Evolutionary conservation across 2,888 invertebrate genomes (phyloP).

Genomic region (Panzeria rudis): DNA sequence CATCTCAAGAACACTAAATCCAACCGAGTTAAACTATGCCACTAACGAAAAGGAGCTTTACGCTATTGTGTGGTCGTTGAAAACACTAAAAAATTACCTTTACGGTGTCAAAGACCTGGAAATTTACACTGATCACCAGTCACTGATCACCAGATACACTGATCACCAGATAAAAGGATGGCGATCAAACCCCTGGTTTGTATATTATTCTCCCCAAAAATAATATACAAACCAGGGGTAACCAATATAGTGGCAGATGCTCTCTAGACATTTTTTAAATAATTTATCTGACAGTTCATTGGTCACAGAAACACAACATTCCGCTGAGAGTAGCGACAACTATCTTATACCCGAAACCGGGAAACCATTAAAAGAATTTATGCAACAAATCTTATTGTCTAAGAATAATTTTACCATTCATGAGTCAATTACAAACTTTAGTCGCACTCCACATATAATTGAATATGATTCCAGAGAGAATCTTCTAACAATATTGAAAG

Average conservation of each 20-base stretch:
- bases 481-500: background rate
- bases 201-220: background rate
- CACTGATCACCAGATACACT: no score
- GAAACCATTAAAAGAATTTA: no score
- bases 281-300: background rate
- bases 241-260: background rate
- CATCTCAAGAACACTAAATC: conserved; percentile 76
- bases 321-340: no score
- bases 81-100: conserved; percentile 80
- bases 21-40: conserved; percentile 76
- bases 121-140: conserved; percentile 44
- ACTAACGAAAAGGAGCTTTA: conserved; percentile 80
- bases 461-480: no score
- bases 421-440: no score
- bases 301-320: background rate
- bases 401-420: no score
- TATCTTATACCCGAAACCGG: no score
- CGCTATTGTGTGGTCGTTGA: conserved; percentile 79
- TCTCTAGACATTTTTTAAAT: background rate
- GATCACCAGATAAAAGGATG: background rate
- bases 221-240: background rate
- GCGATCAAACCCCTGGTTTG: no score
- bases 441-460: no score
- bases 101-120: conserved; percentile 76
- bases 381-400: no score